These are phyloP conservation scores for Eulacestoma nigropectus DNA, from an alignment of 2,113 vertebrate genomes.

Conservation along the genomic window DNA sequence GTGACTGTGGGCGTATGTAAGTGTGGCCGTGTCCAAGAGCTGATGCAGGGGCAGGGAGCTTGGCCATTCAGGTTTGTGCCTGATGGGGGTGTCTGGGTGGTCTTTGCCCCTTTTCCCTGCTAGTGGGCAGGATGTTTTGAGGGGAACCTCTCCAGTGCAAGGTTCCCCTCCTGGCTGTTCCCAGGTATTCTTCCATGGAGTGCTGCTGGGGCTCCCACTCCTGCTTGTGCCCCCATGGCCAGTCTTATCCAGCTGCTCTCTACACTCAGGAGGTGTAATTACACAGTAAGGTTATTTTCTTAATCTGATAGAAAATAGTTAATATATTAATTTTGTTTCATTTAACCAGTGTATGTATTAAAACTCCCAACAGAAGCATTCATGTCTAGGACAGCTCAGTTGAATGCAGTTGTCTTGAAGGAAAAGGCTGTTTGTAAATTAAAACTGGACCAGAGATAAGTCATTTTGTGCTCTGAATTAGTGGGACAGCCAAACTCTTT, in stretches of 20 bases:
- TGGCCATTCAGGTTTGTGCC: neutral
- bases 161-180: neutral
- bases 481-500: neutral
- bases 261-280: neutral
- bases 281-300: neutral
- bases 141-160: neutral
- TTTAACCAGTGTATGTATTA: neutral
- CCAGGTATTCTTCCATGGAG: neutral
- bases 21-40: accelerated
- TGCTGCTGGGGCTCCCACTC: neutral
- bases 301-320: neutral
- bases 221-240: neutral
- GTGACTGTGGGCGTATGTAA: neutral
- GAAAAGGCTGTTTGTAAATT: conserved; percentile 7
- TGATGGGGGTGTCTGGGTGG: neutral
- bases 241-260: neutral
- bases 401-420: neutral
- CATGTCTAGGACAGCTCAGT: neutral
- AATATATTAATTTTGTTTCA: neutral
- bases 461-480: conserved; percentile 8
- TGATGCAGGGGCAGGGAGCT: neutral
- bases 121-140: neutral
- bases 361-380: neutral
- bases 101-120: neutral
- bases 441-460: neutral